Evolutionary conservation across 2,113 vertebrate genomes (phyloP), one percentile per base, ranked within the genome.

Genomic region (Cranoglanis bouderius): DNA sequence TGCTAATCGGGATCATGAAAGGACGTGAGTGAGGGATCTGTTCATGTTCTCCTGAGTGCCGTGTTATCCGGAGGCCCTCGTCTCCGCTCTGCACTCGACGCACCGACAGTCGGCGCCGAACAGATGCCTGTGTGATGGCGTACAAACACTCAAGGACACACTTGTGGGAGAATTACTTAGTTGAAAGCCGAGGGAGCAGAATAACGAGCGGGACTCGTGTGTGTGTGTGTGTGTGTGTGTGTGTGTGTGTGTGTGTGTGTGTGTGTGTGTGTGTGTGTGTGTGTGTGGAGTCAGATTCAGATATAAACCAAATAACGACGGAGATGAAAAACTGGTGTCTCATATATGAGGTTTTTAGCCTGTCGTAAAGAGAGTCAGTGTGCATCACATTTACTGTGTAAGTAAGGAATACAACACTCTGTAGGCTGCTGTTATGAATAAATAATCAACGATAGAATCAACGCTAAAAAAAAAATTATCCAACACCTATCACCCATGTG

Each of bases 21-120:
- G 43, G 32, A 89, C 59, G 57, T 46, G 72, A 90, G 63, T 35
- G 85, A 63, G 84, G 85, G 82, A 90, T 84, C 86, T 87, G 61
- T 89, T 90, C 53, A 63, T 57, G 55, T 88, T 86, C 55, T 83
- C 81, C 63, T 61, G 61, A 88, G 90, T 88, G 88, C 86, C 75
- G 19, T 19, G 75, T 78, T 49, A 81, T 75, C 38, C 40, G 9
- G 55, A 51, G 29, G 35, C 29, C 74, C n/a, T 51, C 12, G 55
- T 72, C 61, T 89, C n/a, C 53, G 84, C 82, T 87, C 63, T 53
- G 70, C 55, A 65, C 65, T 82, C 35, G 38, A 72, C 59, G 63
- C 21, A 7, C 46, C 61, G 8, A 55, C 72, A 53, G 63, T 19
- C 38, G 53, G 61, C 55, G 78, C 55, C 63, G 85, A 77, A 43